Conservation (phyloP, 2,797 vertebrate genomes). For the Atherinosoma microstoma region DNA sequence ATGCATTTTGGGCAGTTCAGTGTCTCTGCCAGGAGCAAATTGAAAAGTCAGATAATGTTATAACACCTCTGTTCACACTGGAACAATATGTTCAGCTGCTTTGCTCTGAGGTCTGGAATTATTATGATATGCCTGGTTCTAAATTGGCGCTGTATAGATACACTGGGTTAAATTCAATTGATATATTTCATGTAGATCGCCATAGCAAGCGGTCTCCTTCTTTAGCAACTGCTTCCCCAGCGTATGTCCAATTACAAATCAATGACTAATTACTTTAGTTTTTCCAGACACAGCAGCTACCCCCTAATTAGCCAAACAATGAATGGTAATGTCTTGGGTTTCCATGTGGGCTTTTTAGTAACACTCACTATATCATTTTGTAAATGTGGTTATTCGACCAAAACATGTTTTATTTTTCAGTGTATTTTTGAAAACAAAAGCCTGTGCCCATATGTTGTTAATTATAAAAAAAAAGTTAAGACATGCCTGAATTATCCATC, state of each 20-base stretch:
- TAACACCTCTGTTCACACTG: conserved; percentile 23
- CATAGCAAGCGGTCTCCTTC: conserved; percentile 13
- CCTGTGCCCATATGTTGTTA: conserved; percentile 50
- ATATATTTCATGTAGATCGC: conserved; percentile 24
- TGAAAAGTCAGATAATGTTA: conserved; percentile 38
- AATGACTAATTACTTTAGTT: conserved; percentile 83
- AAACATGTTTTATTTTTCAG: conserved; percentile 53
- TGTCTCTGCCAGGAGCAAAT: conserved; percentile 49
- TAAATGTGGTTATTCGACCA: conserved; percentile 63
- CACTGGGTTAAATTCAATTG: not conserved
- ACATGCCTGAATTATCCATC: conserved; percentile 37
- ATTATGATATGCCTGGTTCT: not conserved
- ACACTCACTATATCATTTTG: conserved; percentile 58
- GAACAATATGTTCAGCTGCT: conserved; percentile 14
- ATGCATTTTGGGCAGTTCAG: conserved; percentile 26
- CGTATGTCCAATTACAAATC: conserved; percentile 73
- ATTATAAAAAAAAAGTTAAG: conserved; percentile 49
- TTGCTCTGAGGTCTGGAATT: conserved; percentile 22
- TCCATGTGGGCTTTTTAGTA: conserved; percentile 71
- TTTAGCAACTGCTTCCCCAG: conserved; percentile 66
- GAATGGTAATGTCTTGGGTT: conserved; percentile 73
- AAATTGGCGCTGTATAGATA: not conserved
- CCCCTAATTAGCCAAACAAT: conserved; percentile 82
- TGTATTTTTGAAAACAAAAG: conserved; percentile 53
- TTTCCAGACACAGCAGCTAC: conserved; percentile 77